Evolutionary conservation across 2,888 invertebrate species (phyloP).

Genomic region (Epicampocera succincta): DNA sequence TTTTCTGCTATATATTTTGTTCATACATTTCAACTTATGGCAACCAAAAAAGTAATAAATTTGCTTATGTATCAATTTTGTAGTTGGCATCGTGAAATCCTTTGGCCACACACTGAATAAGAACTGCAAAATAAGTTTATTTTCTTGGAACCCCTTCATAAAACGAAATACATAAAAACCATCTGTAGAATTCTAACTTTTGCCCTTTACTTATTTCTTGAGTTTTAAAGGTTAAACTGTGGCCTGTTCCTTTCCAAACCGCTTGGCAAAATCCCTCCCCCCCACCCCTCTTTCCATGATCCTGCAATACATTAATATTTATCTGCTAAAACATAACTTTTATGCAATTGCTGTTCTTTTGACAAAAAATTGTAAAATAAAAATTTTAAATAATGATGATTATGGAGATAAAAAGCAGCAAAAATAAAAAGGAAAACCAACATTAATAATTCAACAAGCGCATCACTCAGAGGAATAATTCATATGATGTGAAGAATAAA

Average conservation of each 20-base stretch:
- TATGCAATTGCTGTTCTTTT: slow-evolving; percentile 43
- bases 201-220: too few relatives aligned
- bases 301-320: slow-evolving; percentile 21
- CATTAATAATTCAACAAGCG: slow-evolving; percentile 24
- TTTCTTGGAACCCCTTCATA: too few relatives aligned
- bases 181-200: too few relatives aligned
- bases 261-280: background rate
- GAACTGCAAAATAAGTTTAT: too few relatives aligned
- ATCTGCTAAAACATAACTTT: slow-evolving; percentile 38
- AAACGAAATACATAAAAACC: too few relatives aligned
- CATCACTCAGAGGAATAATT: slow-evolving; percentile 39
- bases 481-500: background rate
- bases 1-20: too few relatives aligned
- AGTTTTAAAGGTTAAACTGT: too few relatives aligned
- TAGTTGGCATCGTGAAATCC: too few relatives aligned
- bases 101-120: too few relatives aligned
- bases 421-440: slow-evolving; percentile 1
- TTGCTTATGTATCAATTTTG: too few relatives aligned
- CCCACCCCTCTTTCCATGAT: background rate
- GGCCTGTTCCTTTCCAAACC: background rate
- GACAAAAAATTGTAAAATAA: slow-evolving; percentile 28
- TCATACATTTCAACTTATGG: too few relatives aligned
- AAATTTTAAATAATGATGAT: slow-evolving; percentile 39
- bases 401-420: slow-evolving; percentile 28
- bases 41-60: too few relatives aligned